Percentiles rank a stretch among this genome's conserved stretches.
Evolutionary conservation across 2,113 vertebrate species (phyloP).

Genomic region (Eonycteris spelaea): DNA sequence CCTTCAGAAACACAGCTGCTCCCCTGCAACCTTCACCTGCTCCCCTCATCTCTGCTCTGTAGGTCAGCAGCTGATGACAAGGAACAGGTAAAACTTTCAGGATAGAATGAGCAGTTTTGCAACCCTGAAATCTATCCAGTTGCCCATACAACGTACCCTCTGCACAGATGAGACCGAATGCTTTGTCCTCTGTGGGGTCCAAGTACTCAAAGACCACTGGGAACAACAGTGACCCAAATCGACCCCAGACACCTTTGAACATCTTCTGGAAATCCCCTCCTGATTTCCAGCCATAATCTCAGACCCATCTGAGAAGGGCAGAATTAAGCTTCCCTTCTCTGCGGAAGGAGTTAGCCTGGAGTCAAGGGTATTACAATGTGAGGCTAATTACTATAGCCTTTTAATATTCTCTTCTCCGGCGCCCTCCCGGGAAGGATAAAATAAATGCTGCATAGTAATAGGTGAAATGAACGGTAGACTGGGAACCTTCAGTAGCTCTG

Average conservation of each 20-base stretch:
- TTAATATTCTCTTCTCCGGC: slow-evolving; percentile 51
- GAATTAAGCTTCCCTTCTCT: not conserved
- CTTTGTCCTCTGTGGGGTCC: not conserved
- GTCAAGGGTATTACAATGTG: slow-evolving; percentile 64
- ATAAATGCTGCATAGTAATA: slow-evolving; percentile 51
- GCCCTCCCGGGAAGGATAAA: slow-evolving; percentile 50
- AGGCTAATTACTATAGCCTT: slow-evolving; percentile 67
- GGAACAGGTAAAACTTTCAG: not conserved
- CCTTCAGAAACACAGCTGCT: not conserved
- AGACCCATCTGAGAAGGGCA: not conserved
- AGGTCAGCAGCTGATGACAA: not conserved
- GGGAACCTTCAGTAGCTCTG: not conserved
- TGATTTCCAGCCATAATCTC: not conserved
- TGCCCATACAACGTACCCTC: not conserved
- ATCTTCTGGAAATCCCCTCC: not conserved
- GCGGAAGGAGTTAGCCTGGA: not conserved
- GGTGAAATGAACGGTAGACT: not conserved
- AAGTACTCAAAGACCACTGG: not conserved
- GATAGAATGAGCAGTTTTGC: not conserved
- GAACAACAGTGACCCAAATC: not conserved
- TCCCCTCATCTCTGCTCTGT: not conserved
- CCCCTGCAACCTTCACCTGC: not conserved
- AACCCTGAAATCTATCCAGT: not conserved
- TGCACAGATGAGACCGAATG: not conserved
- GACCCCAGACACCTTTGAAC: not conserved